These are phyloP conservation scores for Adoxophyes honmai DNA, from an alignment of 1,140 invertebrate species.

Conservation along the genomic window DNA sequence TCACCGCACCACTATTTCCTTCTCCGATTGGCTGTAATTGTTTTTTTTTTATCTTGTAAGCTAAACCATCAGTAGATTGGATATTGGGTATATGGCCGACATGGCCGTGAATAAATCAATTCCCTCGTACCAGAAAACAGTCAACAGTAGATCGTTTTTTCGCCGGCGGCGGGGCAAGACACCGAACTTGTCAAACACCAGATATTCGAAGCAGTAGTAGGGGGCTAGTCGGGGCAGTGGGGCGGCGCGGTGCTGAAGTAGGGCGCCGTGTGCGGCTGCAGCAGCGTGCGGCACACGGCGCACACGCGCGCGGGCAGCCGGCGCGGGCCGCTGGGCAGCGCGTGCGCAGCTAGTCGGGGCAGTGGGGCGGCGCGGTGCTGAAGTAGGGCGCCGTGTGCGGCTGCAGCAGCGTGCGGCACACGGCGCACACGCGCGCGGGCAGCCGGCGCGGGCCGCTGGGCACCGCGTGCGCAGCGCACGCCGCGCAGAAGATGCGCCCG, in stretches of 20 bases:
- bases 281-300: slow-evolving; percentile 97
- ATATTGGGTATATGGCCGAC: too few species aligned
- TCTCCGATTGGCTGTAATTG: too few species aligned
- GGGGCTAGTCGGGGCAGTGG: slow-evolving; percentile 80
- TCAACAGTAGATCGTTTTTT: too few species aligned
- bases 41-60: too few species aligned
- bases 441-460: slow-evolving; percentile 91
- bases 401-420: slow-evolving; percentile 97
- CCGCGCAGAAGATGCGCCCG: slow-evolving; percentile 95
- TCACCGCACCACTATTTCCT: too few species aligned
- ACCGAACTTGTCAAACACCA: too few species aligned
- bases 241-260: slow-evolving; percentile 94
- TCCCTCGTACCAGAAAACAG: too few species aligned
- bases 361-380: slow-evolving; percentile 89
- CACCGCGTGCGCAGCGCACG: slow-evolving; percentile 90
- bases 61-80: too few species aligned
- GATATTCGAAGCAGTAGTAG: too few species aligned
- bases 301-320: slow-evolving; percentile 92
- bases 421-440: slow-evolving; percentile 94
- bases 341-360: slow-evolving; percentile 78
- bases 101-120: too few species aligned
- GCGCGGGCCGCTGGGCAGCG: slow-evolving; percentile 91
- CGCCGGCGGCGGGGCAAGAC: too few species aligned
- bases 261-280: slow-evolving; percentile 94
- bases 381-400: slow-evolving; percentile 96